These are phyloP conservation scores for Aphaenogaster ashmeadi DNA, from an alignment of 1,140 invertebrate genomes.

Conservation along the genomic window DNA sequence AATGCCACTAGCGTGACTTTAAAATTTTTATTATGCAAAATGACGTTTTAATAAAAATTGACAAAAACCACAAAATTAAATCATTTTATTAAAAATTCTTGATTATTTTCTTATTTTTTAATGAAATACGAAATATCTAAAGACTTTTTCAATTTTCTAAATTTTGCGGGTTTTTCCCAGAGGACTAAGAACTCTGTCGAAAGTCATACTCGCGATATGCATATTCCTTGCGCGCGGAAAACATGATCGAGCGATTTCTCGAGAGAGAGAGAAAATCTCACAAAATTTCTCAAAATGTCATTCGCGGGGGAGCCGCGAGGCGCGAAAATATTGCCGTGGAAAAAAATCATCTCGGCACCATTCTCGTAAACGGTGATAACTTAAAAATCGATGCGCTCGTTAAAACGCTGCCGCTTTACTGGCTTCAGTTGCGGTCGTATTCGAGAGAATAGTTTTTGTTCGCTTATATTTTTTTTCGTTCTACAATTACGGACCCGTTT, in stretches of 20 bases:
- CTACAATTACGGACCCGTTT: background rate
- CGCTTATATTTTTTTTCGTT: constrained; percentile 9
- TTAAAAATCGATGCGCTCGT: constrained; percentile 61
- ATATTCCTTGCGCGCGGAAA: background rate
- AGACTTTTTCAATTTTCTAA: background rate
- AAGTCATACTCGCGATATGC: constrained; percentile 26
- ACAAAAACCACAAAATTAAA: background rate
- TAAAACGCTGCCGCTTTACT: constrained; percentile 35
- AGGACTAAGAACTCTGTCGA: background rate
- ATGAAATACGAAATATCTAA: background rate
- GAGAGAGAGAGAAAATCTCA: constrained; percentile 33
- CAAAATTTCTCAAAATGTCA: constrained; percentile 39
- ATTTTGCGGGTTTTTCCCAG: background rate
- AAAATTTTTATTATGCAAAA: background rate
- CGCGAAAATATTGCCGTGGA: constrained; percentile 12
- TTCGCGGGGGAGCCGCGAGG: background rate
- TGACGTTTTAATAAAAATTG: background rate
- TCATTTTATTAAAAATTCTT: background rate
- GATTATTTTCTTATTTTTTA: constrained; percentile 3
- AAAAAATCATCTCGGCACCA: constrained; percentile 26
- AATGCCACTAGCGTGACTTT: background rate
- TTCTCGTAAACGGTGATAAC: constrained; percentile 26
- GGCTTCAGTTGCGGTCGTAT: constrained; percentile 11
- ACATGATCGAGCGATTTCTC: background rate
- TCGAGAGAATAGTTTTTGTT: constrained; percentile 29